Evolutionary conservation across 2,888 invertebrate genomes (phyloP), one percentile per base, ranked within the genome.

Genomic region (Pachydiplax longipennis): DNA sequence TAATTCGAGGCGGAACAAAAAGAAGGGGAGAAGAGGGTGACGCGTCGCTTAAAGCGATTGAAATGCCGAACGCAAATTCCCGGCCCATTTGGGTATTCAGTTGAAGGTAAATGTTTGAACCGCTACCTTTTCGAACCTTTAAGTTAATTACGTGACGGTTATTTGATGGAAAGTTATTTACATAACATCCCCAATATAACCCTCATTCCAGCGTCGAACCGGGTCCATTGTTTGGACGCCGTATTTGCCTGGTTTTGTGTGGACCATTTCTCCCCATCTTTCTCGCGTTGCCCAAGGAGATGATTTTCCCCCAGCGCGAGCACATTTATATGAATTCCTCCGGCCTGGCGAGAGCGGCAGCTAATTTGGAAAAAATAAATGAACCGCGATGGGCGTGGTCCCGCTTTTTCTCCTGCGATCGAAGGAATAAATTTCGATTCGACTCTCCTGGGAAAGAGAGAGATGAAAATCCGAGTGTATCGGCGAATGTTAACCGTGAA

Each of bases 151-250:
- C 87, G 61, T 35, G 61, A 31, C 58, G 61, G 87, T 58, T 83
- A 83, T 83, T 83, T 83, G 83, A 83, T 87, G 87, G 87, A 37
- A 73, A 87, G 87, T 87, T 87, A 65, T 87, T 87, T 87, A 65
- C 87, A 87, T 87, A 65, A 87, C 58, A 87, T 87, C 61, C 87
- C 58, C 87, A 65, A 65, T 65, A 87, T 61, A 61, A 37, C 87
- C 37, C 61, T 61, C 40, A 37, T 87, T 87, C 61, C 87, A 40
- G 61, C 61, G 37, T 58, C 53, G 65, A 65, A 65, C 61, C 22
- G 87, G 37, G 87, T 61, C 58, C 87, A 87, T 65, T 87, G 87
- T 87, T 87, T 87, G 61, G 87, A 61, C 87, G 87, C 18, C 13
- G 87, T 87, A 87, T 87, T 87, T 87, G 87, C 61, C 31, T 40